Evolutionary conservation across 2,113 vertebrate genomes (phyloP).

Genomic region (Thalassarche chlororhynchos): DNA sequence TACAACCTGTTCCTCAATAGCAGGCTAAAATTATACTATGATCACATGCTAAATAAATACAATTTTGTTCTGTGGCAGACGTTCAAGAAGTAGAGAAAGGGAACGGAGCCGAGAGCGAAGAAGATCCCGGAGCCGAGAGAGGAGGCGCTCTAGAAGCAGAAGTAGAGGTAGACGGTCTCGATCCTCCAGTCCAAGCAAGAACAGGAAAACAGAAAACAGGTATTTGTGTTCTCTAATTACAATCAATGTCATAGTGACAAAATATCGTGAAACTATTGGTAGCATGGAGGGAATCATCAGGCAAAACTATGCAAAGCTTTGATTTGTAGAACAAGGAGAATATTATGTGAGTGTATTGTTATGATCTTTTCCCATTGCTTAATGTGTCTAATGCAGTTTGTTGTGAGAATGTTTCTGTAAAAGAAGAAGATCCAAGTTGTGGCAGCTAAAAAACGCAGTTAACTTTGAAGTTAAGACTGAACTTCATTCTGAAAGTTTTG

Average conservation of each 20-base stretch:
- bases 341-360: neutral
- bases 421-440: neutral
- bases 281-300: neutral
- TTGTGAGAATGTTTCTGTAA: neutral
- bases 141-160: conserved; percentile 86
- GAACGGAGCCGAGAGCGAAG: conserved; percentile 83
- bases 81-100: conserved; percentile 87
- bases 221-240: conserved; percentile 27
- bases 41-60: neutral
- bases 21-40: neutral
- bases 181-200: conserved; percentile 86
- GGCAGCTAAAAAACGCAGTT: neutral
- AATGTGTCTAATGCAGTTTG: neutral
- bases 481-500: neutral
- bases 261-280: neutral
- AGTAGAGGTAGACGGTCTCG: conserved; percentile 86
- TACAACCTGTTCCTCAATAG: neutral
- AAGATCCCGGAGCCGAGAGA: conserved; percentile 89
- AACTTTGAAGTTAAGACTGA: neutral
- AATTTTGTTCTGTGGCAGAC: conserved; percentile 65
- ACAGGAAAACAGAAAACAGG: conserved; percentile 88
- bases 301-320: neutral
- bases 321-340: neutral
- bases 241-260: neutral
- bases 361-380: neutral